Base-by-base conservation (phyloP, 2,113 vertebrate species). In the Calyptomena viridis region DNA sequence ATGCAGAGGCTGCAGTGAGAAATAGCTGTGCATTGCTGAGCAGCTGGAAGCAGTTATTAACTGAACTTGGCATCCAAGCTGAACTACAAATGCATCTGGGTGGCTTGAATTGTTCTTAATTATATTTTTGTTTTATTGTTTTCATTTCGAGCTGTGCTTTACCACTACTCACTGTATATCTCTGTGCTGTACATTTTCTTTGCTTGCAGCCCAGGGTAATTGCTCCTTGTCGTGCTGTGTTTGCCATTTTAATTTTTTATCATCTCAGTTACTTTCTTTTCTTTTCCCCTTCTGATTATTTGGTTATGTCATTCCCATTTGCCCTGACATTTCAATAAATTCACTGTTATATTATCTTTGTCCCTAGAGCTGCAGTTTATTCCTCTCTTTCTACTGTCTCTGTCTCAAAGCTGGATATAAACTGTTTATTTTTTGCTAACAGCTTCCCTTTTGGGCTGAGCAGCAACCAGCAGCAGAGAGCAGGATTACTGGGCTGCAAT, bases 181-280 rank as follows among this genome's bases (percentile, higher is more conserved):
- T 79, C 88, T 33, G n/a, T 28, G 62, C 91, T 80, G 50, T 93
- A 58, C 73, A 21, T 87, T 82, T 69, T 15, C 90, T 90, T 91
- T 63, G 19, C 95, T 94, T 82, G 44, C 60, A 89, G 83, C 76
- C 50, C 8, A 12, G 53, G n/a, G 58, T 94, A 79, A 95, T 83
- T 95, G 86, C 77, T 95, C 88, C 78, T 94, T 35, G 72, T 92
- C n/a, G 5, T 77, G 85, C 85, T 84, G 84, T n/a, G 76, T 85
- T 96, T 96, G 84, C 87, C 87, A 86, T 91, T 96, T 96, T 92
- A 90, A 96, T 95, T 91, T 97, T 91, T 96, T 93, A 87, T 95
- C 83, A 68, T 92, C 88, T 93, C 40, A 0, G 72, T 93, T 86
- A 77, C 77, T 90, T 93, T 85, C 62, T 76, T 91, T 83, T 80